These are phyloP conservation scores for Oasisia sp. DNA, from an alignment of 2,888 invertebrate species.

Conservation along the genomic window DNA sequence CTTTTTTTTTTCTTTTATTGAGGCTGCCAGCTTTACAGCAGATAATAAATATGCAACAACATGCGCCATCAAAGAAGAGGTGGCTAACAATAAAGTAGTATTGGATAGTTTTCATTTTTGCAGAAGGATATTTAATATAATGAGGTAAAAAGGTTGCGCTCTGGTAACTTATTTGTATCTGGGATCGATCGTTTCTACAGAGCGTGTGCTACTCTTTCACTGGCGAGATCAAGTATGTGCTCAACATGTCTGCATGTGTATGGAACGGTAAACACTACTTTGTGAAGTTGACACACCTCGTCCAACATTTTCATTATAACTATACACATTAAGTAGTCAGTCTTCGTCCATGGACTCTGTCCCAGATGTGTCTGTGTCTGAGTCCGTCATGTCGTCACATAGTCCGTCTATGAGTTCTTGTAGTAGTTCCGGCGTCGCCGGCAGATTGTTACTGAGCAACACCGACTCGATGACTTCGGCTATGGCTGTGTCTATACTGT, in stretches of 20 bases:
- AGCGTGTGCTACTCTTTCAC: not conserved
- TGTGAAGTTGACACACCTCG: not conserved
- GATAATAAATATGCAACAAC: too few species aligned
- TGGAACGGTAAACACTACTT: not conserved
- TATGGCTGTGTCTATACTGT: not conserved
- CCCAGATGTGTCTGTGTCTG: not conserved
- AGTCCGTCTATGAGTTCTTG: slow-evolving; percentile 17
- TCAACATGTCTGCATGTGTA: not conserved
- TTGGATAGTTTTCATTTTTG: not conserved
- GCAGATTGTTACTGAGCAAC: not conserved
- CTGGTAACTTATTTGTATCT: not conserved
- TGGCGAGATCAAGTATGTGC: not conserved
- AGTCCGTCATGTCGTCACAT: not conserved
- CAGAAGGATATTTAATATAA: not conserved
- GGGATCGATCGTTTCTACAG: not conserved
- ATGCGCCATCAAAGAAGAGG: too few species aligned
- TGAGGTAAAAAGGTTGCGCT: not conserved
- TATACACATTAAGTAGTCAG: not conserved
- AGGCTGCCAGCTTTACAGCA: not conserved
- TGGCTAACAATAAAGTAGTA: too few species aligned
- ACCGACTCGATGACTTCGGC: not conserved
- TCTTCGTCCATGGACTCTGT: slow-evolving; percentile 1
- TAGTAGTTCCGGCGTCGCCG: not conserved
- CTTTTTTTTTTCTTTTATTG: not conserved
- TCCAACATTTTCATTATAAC: not conserved